A percentile compares a stretch with the other conserved stretches of the same genome.
Evolutionary conservation across 1,140 invertebrate species (phyloP).

Genomic region (Cyclargus thomasi): DNA sequence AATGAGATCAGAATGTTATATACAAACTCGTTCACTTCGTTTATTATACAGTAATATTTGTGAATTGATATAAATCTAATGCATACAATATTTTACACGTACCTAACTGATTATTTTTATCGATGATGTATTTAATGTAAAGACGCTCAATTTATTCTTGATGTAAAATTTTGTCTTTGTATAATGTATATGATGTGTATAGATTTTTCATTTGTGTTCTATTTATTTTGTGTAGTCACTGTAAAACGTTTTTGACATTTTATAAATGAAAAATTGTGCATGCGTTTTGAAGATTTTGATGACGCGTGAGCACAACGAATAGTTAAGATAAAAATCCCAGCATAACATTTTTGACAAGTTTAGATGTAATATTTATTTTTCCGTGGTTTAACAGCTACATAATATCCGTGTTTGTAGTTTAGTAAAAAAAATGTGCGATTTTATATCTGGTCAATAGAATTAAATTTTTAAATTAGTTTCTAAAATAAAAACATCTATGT

Average conservation of each 20-base stretch:
- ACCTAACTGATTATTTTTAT: neutral
- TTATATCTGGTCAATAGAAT: slow-evolving; percentile 15
- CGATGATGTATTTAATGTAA: slow-evolving; percentile 7
- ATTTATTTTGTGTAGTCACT: slow-evolving; percentile 1
- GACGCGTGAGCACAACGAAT: neutral
- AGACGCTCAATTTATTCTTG: slow-evolving; percentile 13
- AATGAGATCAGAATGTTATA: neutral
- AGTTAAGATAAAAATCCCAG: neutral
- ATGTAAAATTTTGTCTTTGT: slow-evolving; percentile 7
- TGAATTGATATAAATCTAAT: neutral
- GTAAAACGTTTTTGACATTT: neutral
- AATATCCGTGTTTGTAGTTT: neutral
- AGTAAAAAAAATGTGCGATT: slow-evolving; percentile 11
- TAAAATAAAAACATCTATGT: slow-evolving; percentile 9
- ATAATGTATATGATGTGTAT: neutral
- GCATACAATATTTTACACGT: neutral
- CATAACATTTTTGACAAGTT: slow-evolving; percentile 2
- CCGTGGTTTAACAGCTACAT: neutral
- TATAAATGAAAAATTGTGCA: neutral
- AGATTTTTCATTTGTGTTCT: slow-evolving; percentile 2
- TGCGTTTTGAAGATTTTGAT: neutral
- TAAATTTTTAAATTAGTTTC: slow-evolving; percentile 14
- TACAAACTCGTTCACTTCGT: neutral
- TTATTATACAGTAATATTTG: neutral
- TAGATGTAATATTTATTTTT: slow-evolving; percentile 12